Evolutionary conservation across 2,113 vertebrate genomes (phyloP), one percentile per base, ranked within the genome.

Genomic region (Sphaerodactylus townsendi): DNA sequence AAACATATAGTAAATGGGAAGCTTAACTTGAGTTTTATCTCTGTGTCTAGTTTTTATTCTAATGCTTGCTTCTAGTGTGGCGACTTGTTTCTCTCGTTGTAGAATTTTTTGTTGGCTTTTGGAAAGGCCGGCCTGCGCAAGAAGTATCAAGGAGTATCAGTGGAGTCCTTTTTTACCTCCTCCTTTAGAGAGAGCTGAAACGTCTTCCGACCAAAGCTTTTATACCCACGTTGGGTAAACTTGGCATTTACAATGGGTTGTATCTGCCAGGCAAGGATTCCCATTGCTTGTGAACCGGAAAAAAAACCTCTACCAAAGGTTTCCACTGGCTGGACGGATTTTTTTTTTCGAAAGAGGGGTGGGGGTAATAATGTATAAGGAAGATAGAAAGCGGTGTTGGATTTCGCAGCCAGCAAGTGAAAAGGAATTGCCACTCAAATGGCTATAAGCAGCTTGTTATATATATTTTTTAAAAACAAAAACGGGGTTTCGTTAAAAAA

Each of bases 241-340:
- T 90, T 93, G 97, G 97, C 97, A 97, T 96, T 99, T 99, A 99
- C 98, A 99, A 99, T 99, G 97, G 98, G 90, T 99, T 99, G 99
- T 99, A 99, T 99, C 95, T 96, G 99, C 97, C 96, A 86, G 86
- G 95, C 87, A 91, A 93, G 92, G 90, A 93, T 91, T 72, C 83
- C 37, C 93, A 91, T 89, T 95, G 91, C 92, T 94, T 92, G 92
- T 92, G 90, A 92, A 89, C 89, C 83, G 94, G 94, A 94, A 92
- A 94, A 92, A 94, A 91, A 95, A 95, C 93, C 91, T 95, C 69
- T 92, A 75, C 75, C 90, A 86, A 95, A 92, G 94, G 92, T 95
- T 96, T 94, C 95, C 92, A 88, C 93, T 94, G 90, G 84, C 92
- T 79, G 89, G 56, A 85, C 53, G 84, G 86, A 25, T 79, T 86